These are phyloP conservation scores for Lepidocolaptes lacrymiger DNA, from an alignment of 2,797 vertebrate genomes.

Conservation along the genomic window DNA sequence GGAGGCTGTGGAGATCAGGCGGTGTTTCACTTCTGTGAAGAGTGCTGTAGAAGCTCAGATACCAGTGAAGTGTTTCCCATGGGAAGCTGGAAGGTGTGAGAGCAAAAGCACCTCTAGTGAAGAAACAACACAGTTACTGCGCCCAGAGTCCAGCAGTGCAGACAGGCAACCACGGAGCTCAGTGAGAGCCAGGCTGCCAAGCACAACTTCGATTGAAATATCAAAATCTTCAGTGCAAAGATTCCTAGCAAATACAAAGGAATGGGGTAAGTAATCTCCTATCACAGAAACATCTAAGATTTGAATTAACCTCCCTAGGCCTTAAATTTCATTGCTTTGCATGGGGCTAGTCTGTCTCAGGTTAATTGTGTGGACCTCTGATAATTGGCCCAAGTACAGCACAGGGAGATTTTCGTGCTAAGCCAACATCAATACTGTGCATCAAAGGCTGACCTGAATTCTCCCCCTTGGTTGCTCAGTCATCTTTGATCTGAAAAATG, in stretches of 20 bases:
- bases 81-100: neutral
- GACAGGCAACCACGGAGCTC: neutral
- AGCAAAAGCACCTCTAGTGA: neutral
- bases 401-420: conserved; percentile 58
- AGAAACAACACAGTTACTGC: neutral
- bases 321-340: conserved; percentile 26
- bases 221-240: neutral
- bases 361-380: conserved; percentile 57
- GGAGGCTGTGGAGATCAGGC: neutral
- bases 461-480: conserved; percentile 18
- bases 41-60: neutral
- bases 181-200: neutral
- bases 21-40: neutral
- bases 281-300: conserved; percentile 50
- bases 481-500: conserved; percentile 68
- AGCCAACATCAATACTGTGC: conserved; percentile 64
- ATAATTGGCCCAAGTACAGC: conserved; percentile 58
- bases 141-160: neutral
- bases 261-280: neutral
- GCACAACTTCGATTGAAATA: neutral
- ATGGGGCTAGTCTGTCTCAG: conserved; percentile 9
- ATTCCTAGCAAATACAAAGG: conserved; percentile 6
- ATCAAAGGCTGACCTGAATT: conserved; percentile 66
- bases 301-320: conserved; percentile 46
- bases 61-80: neutral